These are phyloP conservation scores for Siniperca chuatsi DNA, from an alignment of 2,113 vertebrate genomes.

Conservation along the genomic window DNA sequence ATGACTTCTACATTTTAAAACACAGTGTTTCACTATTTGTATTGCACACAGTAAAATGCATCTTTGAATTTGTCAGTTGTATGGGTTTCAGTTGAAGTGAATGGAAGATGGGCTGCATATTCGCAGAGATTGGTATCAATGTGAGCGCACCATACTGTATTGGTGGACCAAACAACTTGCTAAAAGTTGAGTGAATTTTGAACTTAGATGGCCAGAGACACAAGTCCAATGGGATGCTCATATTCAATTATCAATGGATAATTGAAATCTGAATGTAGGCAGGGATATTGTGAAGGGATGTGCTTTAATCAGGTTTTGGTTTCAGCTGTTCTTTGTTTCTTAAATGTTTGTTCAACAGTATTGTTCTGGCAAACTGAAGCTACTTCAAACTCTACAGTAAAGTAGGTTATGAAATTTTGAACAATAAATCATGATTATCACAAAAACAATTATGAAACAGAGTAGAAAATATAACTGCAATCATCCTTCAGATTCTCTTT, in stretches of 20 bases:
- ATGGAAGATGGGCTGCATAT: neutral
- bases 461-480: neutral
- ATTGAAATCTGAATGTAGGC: slow-evolving; percentile 9
- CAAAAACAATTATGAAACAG: neutral
- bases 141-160: neutral
- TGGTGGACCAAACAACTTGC: neutral
- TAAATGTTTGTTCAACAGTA: neutral
- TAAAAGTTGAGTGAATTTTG: slow-evolving; percentile 2
- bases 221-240: neutral
- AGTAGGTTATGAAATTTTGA: neutral
- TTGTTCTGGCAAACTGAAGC: neutral
- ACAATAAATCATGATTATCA: neutral
- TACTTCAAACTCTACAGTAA: neutral
- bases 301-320: neutral
- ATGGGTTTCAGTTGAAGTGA: neutral
- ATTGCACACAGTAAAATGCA: neutral
- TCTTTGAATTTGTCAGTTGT: slow-evolving; percentile 2
- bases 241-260: slow-evolving; percentile 28
- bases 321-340: neutral
- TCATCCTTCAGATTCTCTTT: neutral
- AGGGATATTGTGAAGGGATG: neutral
- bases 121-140: neutral
- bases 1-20: neutral
- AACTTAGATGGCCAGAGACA: neutral
- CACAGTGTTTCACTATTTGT: neutral